A percentile compares a stretch with the other conserved stretches of the same genome.
These are phyloP conservation scores for Ditula angustiorana DNA, from an alignment of 2,888 invertebrate genomes.

Conservation along the genomic window DNA sequence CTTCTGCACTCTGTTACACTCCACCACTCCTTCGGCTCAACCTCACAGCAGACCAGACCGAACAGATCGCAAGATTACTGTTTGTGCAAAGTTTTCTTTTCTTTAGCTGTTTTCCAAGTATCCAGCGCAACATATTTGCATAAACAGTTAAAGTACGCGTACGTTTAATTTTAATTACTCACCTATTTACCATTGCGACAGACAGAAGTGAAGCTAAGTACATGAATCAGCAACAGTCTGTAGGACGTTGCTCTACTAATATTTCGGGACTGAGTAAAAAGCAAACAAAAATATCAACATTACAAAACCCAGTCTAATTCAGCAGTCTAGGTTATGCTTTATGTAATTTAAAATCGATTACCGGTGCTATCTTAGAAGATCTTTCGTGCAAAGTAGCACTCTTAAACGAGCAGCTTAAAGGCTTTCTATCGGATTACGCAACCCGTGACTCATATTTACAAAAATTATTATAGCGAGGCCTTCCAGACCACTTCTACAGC, in stretches of 20 bases:
- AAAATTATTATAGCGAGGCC: constrained; percentile 56
- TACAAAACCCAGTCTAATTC: constrained; percentile 24
- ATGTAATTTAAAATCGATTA: constrained; percentile 57
- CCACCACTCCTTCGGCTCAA: constrained; percentile 46
- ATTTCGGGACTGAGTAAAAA: background rate
- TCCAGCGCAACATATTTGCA: constrained; percentile 15
- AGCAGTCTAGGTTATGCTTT: constrained; percentile 43
- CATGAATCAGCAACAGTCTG: constrained; percentile 18
- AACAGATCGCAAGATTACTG: constrained; percentile 34
- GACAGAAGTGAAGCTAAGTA: constrained; percentile 22
- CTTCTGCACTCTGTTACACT: constrained; percentile 55
- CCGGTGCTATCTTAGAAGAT: constrained; percentile 52
- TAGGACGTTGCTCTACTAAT: constrained; percentile 27
- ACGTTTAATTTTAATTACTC: constrained; percentile 36
- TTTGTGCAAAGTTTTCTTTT: constrained; percentile 17
- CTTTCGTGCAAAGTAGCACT: constrained; percentile 51
- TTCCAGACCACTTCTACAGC: constrained; percentile 45
- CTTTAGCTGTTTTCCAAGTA: constrained; percentile 20
- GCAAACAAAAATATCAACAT: constrained; percentile 9
- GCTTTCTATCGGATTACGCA: constrained; percentile 61
- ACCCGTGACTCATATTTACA: constrained; percentile 66
- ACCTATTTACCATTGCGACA: constrained; percentile 32
- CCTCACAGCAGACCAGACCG: constrained; percentile 41
- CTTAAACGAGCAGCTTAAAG: constrained; percentile 49
- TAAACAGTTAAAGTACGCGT: constrained; percentile 21